These are phyloP conservation scores for Euspilapteryx auroguttella DNA, from an alignment of 2,888 invertebrate species.

Conservation along the genomic window DNA sequence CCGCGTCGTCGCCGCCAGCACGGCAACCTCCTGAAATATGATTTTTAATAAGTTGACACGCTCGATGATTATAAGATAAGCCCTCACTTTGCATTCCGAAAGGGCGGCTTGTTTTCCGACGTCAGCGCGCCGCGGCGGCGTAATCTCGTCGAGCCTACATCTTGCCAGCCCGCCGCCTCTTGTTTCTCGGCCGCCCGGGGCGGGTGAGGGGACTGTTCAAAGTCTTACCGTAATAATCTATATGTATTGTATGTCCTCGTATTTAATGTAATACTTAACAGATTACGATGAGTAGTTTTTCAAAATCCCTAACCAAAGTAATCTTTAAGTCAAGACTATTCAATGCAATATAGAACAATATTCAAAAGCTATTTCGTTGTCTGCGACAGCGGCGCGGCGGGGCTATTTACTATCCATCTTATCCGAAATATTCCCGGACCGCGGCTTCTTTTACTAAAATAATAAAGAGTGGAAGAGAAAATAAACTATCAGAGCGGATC, in stretches of 20 bases:
- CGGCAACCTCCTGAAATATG: conserved; percentile 46
- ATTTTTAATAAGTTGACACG: conserved; percentile 63
- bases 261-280: no score
- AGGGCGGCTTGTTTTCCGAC: conserved; percentile 44
- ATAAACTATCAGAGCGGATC: neutral
- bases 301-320: no score
- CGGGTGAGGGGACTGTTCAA: no score
- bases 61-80: conserved; percentile 62
- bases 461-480: conserved; percentile 2
- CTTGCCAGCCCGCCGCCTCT: conserved; percentile 12
- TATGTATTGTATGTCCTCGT: no score
- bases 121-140: conserved; percentile 21
- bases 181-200: conserved; percentile 1
- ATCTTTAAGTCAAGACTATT: no score
- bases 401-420: no score
- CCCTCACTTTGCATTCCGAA: conserved; percentile 56
- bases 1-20: conserved; percentile 21
- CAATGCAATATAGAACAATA: no score
- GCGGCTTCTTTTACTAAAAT: conserved; percentile 2
- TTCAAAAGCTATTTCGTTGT: no score
- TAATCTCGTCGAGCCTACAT: conserved; percentile 41
- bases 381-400: no score
- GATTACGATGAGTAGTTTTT: no score
- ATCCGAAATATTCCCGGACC: conserved; percentile 1
- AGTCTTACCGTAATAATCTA: no score